Percentiles rank a stretch among this genome's conserved stretches.
Evolutionary conservation across 2,888 invertebrate species (phyloP).

Genomic region (Phaedon cochleariae): DNA sequence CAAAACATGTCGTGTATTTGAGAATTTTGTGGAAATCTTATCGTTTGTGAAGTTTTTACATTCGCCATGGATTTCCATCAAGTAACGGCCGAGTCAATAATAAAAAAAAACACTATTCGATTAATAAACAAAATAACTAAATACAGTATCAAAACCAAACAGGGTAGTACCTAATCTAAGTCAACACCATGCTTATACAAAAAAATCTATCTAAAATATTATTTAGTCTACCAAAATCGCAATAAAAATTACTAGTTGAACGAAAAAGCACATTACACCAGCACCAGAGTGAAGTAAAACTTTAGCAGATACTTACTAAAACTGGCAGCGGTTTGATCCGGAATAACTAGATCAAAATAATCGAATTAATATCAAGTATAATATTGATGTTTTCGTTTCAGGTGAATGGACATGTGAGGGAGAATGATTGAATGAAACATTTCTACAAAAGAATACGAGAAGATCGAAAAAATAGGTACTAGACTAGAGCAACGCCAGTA

Average conservation of each 20-base stretch:
- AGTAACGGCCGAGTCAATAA: no score
- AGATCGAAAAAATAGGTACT: no score
- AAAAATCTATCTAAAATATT: constrained; percentile 17
- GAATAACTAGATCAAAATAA: constrained; percentile 86
- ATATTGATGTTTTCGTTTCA: constrained; percentile 14
- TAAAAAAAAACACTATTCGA: no score
- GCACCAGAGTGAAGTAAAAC: constrained; percentile 49
- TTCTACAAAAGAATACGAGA: no score
- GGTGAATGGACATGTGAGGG: neutral
- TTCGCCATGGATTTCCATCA: no score
- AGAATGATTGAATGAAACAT: neutral
- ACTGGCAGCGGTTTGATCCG: constrained; percentile 98
- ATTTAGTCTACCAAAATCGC: constrained; percentile 15
- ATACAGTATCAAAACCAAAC: neutral
- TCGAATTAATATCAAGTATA: constrained; percentile 35
- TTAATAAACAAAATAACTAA: neutral
- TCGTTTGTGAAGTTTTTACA: no score
- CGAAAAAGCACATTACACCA: constrained; percentile 58
- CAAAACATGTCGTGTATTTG: no score
- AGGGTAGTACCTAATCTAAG: no score
- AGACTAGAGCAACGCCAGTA: neutral
- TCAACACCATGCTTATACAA: neutral
- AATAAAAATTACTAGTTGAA: constrained; percentile 10
- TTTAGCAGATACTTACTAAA: constrained; percentile 84
- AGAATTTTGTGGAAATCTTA: no score